Percentiles rank a stretch among this genome's conserved stretches.
Evolutionary conservation across 1,140 invertebrate species (phyloP).

Genomic region (Diprion similis): DNA sequence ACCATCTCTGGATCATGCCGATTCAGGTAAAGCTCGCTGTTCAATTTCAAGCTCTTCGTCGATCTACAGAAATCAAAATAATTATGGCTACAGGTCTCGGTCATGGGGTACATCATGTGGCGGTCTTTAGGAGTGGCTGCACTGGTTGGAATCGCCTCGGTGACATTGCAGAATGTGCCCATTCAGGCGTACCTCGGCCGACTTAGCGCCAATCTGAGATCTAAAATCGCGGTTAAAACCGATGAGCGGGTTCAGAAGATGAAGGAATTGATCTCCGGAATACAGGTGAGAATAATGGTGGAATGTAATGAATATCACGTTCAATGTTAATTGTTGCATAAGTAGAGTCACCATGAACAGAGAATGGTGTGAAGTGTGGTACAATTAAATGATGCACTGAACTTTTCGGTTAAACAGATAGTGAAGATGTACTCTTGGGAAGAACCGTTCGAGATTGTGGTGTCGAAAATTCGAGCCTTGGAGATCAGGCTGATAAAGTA

Average conservation of each 20-base stretch:
- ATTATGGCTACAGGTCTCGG: conserved; percentile 51
- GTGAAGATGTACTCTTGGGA: conserved; percentile 88
- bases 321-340: too few species aligned
- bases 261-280: conserved; percentile 78
- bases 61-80: too few species aligned
- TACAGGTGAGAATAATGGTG: conserved; percentile 62
- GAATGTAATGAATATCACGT: not conserved
- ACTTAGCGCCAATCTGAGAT: conserved; percentile 63
- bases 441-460: conserved; percentile 69
- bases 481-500: conserved; percentile 75
- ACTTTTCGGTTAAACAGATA: conserved; percentile 50
- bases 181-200: conserved; percentile 71
- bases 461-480: conserved; percentile 61
- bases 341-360: too few species aligned
- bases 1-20: conserved; percentile 60
- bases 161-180: conserved; percentile 67
- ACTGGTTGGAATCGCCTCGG: conserved; percentile 72
- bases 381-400: too few species aligned
- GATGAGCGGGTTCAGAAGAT: conserved; percentile 79
- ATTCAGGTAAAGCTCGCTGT: conserved; percentile 37
- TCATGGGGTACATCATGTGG: conserved; percentile 72
- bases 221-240: conserved; percentile 67
- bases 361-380: too few species aligned
- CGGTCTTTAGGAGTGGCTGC: conserved; percentile 70
- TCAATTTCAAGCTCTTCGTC: too few species aligned